Evolutionary conservation across 1,140 invertebrate species (phyloP).

Genomic region (Berghia stephanieae): DNA sequence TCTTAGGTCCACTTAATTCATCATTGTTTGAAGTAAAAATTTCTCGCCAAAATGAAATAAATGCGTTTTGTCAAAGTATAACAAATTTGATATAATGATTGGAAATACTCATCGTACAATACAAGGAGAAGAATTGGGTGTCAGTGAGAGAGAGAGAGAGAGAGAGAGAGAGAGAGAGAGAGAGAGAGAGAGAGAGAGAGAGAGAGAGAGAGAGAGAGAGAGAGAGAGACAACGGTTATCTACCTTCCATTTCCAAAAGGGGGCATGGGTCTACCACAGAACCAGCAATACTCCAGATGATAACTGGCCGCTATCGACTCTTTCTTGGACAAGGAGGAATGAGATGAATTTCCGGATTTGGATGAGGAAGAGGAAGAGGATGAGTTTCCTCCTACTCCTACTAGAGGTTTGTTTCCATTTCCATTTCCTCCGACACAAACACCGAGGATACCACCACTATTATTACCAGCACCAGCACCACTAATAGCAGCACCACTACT

Average conservation of each 20-base stretch:
- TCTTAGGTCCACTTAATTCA: background rate
- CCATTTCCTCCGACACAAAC: too few species aligned
- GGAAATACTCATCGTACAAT: too few species aligned
- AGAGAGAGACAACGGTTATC: background rate
- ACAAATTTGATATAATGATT: too few species aligned
- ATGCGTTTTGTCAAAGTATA: too few species aligned
- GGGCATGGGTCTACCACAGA: conserved; percentile 58
- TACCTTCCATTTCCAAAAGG: conserved; percentile 16
- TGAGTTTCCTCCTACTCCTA: background rate
- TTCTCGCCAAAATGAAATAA: too few species aligned
- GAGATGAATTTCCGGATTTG: too few species aligned
- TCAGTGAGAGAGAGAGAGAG: background rate
- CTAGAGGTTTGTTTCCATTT: too few species aligned
- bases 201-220: background rate
- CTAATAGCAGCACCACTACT: background rate
- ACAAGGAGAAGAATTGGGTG: too few species aligned
- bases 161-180: background rate
- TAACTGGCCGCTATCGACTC: conserved; percentile 56
- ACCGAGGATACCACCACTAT: too few species aligned
- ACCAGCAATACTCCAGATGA: conserved; percentile 60
- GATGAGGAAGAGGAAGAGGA: conserved; percentile 1
- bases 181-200: too few species aligned
- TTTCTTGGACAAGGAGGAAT: conserved; percentile 33
- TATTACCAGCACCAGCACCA: too few species aligned
- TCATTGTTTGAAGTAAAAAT: too few species aligned